Conservation (phyloP, 2,113 vertebrate genomes). For the Romanogobio albipinnatus region DNA sequence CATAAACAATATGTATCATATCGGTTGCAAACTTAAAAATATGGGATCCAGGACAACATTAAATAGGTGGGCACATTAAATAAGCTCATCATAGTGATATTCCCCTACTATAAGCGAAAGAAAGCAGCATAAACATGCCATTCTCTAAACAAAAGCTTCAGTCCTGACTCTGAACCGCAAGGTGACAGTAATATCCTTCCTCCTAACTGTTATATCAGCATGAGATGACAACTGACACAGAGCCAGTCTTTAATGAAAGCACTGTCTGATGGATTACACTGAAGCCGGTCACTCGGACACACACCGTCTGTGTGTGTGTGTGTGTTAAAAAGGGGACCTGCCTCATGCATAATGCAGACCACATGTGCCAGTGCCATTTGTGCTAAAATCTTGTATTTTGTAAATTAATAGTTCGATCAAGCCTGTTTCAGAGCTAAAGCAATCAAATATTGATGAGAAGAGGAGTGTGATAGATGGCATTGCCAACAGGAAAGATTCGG, state of each 20-base stretch:
- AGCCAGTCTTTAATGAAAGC: conserved; percentile 38
- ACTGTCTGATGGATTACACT: conserved; percentile 51
- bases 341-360: conserved; percentile 76
- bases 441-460: conserved; percentile 76
- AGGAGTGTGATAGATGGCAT: conserved; percentile 52
- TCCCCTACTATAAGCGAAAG: background rate
- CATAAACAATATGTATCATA: background rate
- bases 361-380: conserved; percentile 64
- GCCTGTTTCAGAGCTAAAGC: conserved; percentile 52
- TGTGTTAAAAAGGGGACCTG: conserved; percentile 10
- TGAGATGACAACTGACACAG: conserved; percentile 18
- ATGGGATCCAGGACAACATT: background rate
- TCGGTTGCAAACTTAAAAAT: background rate
- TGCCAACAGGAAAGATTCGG: background rate
- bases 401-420: conserved; percentile 75
- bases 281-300: conserved; percentile 46
- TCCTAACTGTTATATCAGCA: conserved; percentile 8
- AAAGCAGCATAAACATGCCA: background rate
- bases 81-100: background rate
- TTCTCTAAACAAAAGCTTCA: background rate
- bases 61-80: background rate
- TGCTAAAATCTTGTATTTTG: conserved; percentile 64
- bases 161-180: background rate
- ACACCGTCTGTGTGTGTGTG: conserved; percentile 23
- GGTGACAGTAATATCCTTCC: conserved; percentile 31